Percentiles rank a stretch among this genome's conserved stretches.
Evolutionary conservation across 30 jellyfish, hydroid and myxozoan genomes (phyloP).

Genomic region (Chrysaora quinquecirrha): DNA sequence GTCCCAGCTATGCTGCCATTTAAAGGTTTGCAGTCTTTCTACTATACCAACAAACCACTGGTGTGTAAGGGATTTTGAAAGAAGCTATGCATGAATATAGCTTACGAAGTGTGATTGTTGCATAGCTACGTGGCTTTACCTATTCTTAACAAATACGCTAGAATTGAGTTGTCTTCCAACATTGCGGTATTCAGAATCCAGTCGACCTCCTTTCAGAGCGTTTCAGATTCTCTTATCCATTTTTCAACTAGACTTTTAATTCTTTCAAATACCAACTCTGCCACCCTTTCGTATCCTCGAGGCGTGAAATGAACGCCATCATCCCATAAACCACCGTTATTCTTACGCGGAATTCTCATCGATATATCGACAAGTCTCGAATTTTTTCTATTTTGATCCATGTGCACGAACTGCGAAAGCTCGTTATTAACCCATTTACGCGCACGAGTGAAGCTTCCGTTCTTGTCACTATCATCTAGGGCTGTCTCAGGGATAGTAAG

Average conservation of each 20-base stretch:
- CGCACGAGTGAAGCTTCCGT: constrained; percentile 20
- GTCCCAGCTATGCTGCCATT: too few relatives aligned
- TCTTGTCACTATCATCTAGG: constrained; percentile 32
- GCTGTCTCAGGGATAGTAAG: constrained; percentile 74
- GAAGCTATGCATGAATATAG: too few relatives aligned
- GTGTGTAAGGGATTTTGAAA: too few relatives aligned
- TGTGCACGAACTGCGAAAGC: constrained; percentile 24
- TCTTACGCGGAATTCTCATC: constrained; percentile 20
- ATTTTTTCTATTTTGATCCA: neutral
- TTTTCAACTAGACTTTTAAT: neutral
- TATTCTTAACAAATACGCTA: too few relatives aligned
- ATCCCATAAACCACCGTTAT: constrained; percentile 62
- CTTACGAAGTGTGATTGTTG: too few relatives aligned
- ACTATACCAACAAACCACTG: too few relatives aligned
- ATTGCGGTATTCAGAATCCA: too few relatives aligned
- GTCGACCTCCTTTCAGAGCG: too few relatives aligned
- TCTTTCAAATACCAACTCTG: constrained; percentile 46
- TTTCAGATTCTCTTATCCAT: constrained; percentile 36
- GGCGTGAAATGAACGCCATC: constrained; percentile 88
- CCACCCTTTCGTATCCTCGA: constrained; percentile 74
- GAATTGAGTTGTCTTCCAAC: too few relatives aligned
- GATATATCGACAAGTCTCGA: constrained; percentile 54
- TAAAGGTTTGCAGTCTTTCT: too few relatives aligned
- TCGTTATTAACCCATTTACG: constrained; percentile 45
- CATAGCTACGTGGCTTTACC: too few relatives aligned